Base-by-base conservation (phyloP, 2,113 vertebrate species). In the Nannospalax galili region DNA sequence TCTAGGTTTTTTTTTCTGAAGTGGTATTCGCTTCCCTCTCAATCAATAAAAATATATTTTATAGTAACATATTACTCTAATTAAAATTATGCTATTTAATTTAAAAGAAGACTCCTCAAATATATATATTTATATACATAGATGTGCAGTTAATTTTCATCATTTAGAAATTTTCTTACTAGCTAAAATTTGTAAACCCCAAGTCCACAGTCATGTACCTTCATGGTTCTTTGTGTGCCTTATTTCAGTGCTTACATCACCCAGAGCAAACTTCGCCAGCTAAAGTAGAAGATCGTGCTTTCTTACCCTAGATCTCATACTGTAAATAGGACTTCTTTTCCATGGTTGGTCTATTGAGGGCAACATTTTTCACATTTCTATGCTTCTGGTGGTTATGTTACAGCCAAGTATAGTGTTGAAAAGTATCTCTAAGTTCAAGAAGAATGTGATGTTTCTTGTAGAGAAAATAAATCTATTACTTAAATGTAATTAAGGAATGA, bases 91-190 rank as follows among this genome's bases (percentile, higher is more conserved):
- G 67, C n/a, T 72, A 60, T 88, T 91, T 92, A 60, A 92, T n/a
- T 81, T 70, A 82, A 91, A 77, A 87, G 7, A 65, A 60, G 4
- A 69, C 73, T 87, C 58, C 56, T 95, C n/a, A 88, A 30, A 37
- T 86, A 11, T 35, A 5, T 11, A 24, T 52, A 11, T n/a, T 6
- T 52, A 52, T 52, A 52, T 4, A 40, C n/a, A 6, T 12, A 52
- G 9, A 52, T 9, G 15, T 45, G n/a, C 5, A 70, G 24, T 69
- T 35, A 17, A 3, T 85, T 3, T 1, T 69, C 30, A 60, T 28
- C 52, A 42, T 26, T 82, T 78, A 11, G 3, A 56, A n/a, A 72
- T 42, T 42, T 12, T 60, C 14, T 58, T 67, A n/a, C 9, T 37
- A 73, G 12, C 9, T 86, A 52, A 89, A 69, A 87, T 86, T 67